Evolutionary conservation across 1,140 invertebrate species (phyloP).

Genomic region (Drosophila burlai): DNA sequence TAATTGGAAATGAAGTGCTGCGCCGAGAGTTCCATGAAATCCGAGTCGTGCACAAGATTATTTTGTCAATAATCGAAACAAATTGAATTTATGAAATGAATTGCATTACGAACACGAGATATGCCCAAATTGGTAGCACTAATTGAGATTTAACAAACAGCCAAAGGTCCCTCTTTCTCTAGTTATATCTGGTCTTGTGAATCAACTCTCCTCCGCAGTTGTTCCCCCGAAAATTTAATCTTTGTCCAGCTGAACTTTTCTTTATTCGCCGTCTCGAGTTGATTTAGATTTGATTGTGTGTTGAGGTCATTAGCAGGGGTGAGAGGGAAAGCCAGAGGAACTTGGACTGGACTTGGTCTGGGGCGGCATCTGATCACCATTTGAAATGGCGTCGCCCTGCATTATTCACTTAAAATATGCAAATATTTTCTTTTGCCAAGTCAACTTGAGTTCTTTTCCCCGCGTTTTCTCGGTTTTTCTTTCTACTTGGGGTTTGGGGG

Average conservation of each 20-base stretch:
- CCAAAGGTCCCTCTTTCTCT: too few relatives aligned
- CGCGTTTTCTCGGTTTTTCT: slow-evolving; percentile 13
- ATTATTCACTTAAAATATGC: slow-evolving; percentile 68
- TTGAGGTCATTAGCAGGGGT: slow-evolving; percentile 49
- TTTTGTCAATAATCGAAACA: slow-evolving; percentile 82
- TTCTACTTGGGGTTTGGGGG: not conserved
- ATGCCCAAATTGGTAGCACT: slow-evolving; percentile 65
- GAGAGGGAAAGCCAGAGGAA: not conserved
- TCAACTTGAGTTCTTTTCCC: slow-evolving; percentile 28
- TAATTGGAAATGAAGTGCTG: slow-evolving; percentile 78
- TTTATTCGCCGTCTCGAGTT: slow-evolving; percentile 20
- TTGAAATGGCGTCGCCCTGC: slow-evolving; percentile 55
- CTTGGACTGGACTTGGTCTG: not conserved
- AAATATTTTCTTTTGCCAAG: slow-evolving; percentile 68
- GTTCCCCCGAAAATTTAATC: slow-evolving; percentile 29
- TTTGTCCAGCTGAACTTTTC: slow-evolving; percentile 9
- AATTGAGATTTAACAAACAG: slow-evolving; percentile 70
- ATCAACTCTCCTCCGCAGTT: slow-evolving; percentile 2
- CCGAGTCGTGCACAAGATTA: slow-evolving; percentile 69
- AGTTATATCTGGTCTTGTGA: not conserved
- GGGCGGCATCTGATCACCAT: slow-evolving; percentile 50
- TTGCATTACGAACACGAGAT: slow-evolving; percentile 67
- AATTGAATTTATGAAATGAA: slow-evolving; percentile 83
- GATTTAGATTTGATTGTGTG: slow-evolving; percentile 53
- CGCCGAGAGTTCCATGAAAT: slow-evolving; percentile 43